These are phyloP conservation scores for Eufriesea mexicana DNA, from an alignment of 1,140 invertebrate genomes.

Conservation along the genomic window DNA sequence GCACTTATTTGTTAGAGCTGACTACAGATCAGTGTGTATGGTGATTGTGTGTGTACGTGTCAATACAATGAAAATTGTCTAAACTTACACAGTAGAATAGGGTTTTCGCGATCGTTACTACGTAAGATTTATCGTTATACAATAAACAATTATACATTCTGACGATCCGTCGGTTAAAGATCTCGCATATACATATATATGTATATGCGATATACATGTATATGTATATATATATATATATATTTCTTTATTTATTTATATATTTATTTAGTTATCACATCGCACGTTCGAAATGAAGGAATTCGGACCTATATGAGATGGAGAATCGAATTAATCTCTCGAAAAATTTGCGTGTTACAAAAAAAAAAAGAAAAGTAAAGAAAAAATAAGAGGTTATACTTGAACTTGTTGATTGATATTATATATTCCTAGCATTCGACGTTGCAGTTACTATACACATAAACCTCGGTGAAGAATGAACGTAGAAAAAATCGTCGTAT, in stretches of 20 bases:
- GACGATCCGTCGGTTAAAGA: constrained; percentile 57
- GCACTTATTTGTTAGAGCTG: constrained; percentile 63
- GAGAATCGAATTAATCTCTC: constrained; percentile 9
- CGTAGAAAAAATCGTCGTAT: constrained; percentile 47
- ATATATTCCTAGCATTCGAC: background rate
- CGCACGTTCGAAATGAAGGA: constrained; percentile 62
- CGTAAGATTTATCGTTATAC: constrained; percentile 62
- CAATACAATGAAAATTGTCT: constrained; percentile 71
- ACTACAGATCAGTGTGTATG: constrained; percentile 62
- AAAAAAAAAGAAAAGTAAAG: background rate
- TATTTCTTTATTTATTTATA: constrained; percentile 25
- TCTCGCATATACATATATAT: constrained; percentile 45
- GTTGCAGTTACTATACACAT: background rate
- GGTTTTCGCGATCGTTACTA: constrained; percentile 66
- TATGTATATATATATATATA: constrained; percentile 30
- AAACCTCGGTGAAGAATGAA: constrained; percentile 46
- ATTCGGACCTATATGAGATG: constrained; percentile 22
- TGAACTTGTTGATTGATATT: background rate
- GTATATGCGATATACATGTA: constrained; percentile 22
- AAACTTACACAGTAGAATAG: constrained; percentile 68
- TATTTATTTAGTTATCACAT: constrained; percentile 69
- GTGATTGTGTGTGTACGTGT: constrained; percentile 28
- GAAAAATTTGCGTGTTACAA: background rate
- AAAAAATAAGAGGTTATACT: background rate
- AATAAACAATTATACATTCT: constrained; percentile 62